Base-by-base conservation (phyloP, 1,140 invertebrate species). In the Drosophila navojoa region DNA sequence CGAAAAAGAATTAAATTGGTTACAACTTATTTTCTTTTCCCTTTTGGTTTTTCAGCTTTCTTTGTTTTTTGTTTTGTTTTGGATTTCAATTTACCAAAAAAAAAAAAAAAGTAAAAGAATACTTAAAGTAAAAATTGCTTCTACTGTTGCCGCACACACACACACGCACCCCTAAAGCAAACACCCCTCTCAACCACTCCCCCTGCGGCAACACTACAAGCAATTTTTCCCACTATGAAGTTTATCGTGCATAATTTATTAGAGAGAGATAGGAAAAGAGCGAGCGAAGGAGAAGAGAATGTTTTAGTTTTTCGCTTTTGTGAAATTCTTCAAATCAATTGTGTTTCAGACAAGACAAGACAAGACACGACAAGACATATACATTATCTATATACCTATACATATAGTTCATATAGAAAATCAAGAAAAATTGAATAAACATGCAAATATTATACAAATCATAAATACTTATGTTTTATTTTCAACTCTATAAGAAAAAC, bases 231-330 rank as follows among this genome's bases (percentile, higher is more conserved):
- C 64, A 69, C 66, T 55, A 76, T 71, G 81, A 86, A 85, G 81
- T 86, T 86, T 86, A 87, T 67, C 60, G 81, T 86, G 76, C 77
- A 86, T 71, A 86, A 71, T 85, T 86, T 80, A 77, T 74, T 63
- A 49, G 66, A 71, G 63, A 58, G 19, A 57, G n/a, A 57, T 6
- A 57, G 11, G 47, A 10, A 50, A 11, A 42, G 19, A 58, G 22
- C 4, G 10, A 27, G 15, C 38, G 27, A 58, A 27, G 13, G 6
- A 35, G 27, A 19, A 73, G 57, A 40, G 63, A 38, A 38, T 38
- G 10, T 38, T 38, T 38, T 38, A 38, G 3, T 45, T 45, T 45
- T 44, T 45, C 11, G 67, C 55, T 49, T 40, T 55, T 42, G 38
- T 57, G n/a, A 55, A 73, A 69, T 69, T 57, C 52, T 25, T 61